phyloP scores from a whole-genome alignment of 2,797 vertebrate genomes.

The Onychomys arenicola region DNA sequence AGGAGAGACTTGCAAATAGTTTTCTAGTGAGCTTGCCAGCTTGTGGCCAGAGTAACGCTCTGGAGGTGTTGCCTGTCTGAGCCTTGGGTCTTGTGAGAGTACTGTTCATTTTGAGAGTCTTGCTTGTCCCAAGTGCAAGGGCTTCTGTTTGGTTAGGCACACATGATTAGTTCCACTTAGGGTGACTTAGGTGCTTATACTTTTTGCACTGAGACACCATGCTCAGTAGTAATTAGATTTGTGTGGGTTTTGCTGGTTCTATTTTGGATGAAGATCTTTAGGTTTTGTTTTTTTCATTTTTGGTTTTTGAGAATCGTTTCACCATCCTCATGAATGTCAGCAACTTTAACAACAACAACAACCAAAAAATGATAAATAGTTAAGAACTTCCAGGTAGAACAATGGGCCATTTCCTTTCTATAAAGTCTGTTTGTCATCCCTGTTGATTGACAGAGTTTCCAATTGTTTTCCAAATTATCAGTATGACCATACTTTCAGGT shows the following conservation, averaged over 20 bases:
- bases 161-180: neutral
- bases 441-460: constrained; percentile 50
- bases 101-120: neutral
- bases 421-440: constrained; percentile 24
- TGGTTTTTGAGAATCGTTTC: neutral
- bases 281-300: constrained; percentile 3
- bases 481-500: neutral
- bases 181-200: neutral
- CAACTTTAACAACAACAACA: constrained; percentile 2
- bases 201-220: neutral
- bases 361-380: constrained; percentile 60
- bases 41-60: neutral
- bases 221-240: constrained; percentile 20
- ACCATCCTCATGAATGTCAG: constrained; percentile 10
- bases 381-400: constrained; percentile 62
- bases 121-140: neutral
- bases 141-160: neutral
- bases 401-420: constrained; percentile 68
- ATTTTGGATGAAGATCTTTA: constrained; percentile 14
- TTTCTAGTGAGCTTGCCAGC: neutral
- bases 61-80: neutral
- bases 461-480: constrained; percentile 46
- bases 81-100: neutral
- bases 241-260: neutral
- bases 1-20: neutral